These are phyloP conservation scores for Pemphigus obesinymphae DNA, from an alignment of 1,140 invertebrate species.

Conservation along the genomic window DNA sequence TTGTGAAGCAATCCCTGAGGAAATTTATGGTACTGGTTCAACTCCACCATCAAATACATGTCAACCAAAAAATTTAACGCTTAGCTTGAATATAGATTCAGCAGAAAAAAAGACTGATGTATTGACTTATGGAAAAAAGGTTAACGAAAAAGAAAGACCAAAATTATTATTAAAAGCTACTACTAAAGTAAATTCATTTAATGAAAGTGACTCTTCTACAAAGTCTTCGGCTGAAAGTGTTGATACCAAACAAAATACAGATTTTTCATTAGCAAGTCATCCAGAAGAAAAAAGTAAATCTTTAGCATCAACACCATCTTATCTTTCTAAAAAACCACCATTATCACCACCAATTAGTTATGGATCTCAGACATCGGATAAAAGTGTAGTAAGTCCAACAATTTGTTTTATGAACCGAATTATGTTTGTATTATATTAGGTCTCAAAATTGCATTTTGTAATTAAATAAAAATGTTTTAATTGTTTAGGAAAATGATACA, in stretches of 20 bases:
- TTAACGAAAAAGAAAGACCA: slow-evolving; percentile 27
- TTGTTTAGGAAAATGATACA: slow-evolving; percentile 18
- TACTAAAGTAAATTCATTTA: slow-evolving; percentile 24
- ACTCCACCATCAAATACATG: slow-evolving; percentile 54
- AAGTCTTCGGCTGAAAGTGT: slow-evolving; percentile 35
- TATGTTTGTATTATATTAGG: not conserved
- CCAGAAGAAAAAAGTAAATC: slow-evolving; percentile 37
- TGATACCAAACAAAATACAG: slow-evolving; percentile 27
- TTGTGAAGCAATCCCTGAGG: slow-evolving; percentile 84
- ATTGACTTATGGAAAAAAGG: not conserved
- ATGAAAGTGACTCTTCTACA: slow-evolving; percentile 28
- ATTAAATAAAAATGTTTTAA: not conserved
- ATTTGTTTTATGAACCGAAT: not conserved
- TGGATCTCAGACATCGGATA: slow-evolving; percentile 15
- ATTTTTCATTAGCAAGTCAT: slow-evolving; percentile 6
- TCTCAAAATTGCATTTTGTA: not conserved
- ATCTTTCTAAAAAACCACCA: slow-evolving; percentile 52
- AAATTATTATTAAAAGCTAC: slow-evolving; percentile 11
- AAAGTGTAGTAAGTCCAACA: not conserved
- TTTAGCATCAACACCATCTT: slow-evolving; percentile 44
- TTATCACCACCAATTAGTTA: slow-evolving; percentile 53
- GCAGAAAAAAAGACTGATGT: slow-evolving; percentile 14
- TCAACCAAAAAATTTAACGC: slow-evolving; percentile 47
- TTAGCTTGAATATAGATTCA: slow-evolving; percentile 2
- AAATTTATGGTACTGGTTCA: slow-evolving; percentile 64